Percentiles rank a stretch among this genome's conserved stretches.
These are phyloP conservation scores for Microctonus brassicae DNA, from an alignment of 2,888 invertebrate genomes.

Conservation along the genomic window DNA sequence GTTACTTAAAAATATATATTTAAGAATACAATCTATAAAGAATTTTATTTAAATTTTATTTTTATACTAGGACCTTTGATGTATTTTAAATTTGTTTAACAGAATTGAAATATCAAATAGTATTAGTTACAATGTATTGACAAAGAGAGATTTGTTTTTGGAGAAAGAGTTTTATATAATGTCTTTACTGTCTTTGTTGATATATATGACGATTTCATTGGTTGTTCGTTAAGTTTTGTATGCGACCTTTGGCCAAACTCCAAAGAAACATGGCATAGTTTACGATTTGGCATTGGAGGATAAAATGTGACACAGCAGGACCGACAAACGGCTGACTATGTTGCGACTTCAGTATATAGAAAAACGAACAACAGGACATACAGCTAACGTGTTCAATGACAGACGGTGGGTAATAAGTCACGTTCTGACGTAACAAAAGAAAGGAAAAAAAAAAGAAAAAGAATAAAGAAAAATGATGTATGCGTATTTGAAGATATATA, in stretches of 20 bases:
- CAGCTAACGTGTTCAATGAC: neutral
- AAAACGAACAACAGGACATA: neutral
- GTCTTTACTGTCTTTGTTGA: constrained; percentile 37
- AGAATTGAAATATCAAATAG: neutral
- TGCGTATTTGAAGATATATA: neutral
- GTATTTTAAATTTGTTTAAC: neutral
- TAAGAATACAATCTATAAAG: no score
- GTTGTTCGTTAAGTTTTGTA: constrained; percentile 38
- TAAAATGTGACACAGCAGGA: constrained; percentile 39
- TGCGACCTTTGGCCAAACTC: constrained; percentile 45
- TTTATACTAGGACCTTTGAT: neutral
- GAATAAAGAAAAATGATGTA: neutral
- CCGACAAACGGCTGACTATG: constrained; percentile 35
- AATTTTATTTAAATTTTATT: no score
- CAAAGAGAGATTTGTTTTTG: constrained; percentile 17
- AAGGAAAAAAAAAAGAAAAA: neutral
- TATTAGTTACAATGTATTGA: neutral
- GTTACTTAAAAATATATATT: no score
- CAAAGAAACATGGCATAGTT: constrained; percentile 41
- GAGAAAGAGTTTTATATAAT: neutral
- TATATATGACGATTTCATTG: constrained; percentile 43
- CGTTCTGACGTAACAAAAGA: neutral
- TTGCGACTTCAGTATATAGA: constrained; percentile 16
- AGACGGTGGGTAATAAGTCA: constrained; percentile 23
- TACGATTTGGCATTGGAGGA: constrained; percentile 39